phyloP scores from a whole-genome alignment of 2,888 invertebrate species.

The Eupithecia dodoneata region DNA sequence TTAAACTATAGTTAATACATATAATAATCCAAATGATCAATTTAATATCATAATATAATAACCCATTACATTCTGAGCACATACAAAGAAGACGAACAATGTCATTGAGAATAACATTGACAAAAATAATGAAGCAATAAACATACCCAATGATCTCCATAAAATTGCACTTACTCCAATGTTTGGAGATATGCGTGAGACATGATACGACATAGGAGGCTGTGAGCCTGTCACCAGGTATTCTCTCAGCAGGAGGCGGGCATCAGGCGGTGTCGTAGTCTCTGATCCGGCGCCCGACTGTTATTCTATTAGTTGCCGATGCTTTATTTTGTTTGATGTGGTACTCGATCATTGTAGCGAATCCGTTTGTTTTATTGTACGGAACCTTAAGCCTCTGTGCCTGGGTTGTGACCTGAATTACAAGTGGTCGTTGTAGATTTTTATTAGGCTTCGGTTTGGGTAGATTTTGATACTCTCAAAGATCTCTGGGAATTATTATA shows the following conservation, averaged over 20 bases:
- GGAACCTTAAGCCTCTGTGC: not conserved
- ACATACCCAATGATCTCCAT: slow-evolving; percentile 48
- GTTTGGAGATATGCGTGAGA: slow-evolving; percentile 42
- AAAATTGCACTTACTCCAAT: slow-evolving; percentile 37
- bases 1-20: not conserved
- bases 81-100: slow-evolving; percentile 18
- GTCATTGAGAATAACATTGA: slow-evolving; percentile 37
- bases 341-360: slow-evolving; percentile 38
- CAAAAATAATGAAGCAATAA: slow-evolving; percentile 46
- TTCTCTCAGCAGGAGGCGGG: slow-evolving; percentile 56
- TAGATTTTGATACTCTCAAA: not conserved
- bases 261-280: slow-evolving; percentile 47
- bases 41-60: not conserved
- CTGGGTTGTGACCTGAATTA: not conserved
- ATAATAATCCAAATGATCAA: not conserved
- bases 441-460: not conserved
- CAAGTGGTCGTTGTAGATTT: not conserved
- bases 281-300: slow-evolving; percentile 53
- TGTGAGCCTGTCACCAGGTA: slow-evolving; percentile 55
- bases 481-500: not conserved
- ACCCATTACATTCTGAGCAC: not conserved
- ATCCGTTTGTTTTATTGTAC: slow-evolving; percentile 16
- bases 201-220: slow-evolving; percentile 38
- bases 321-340: slow-evolving; percentile 45
- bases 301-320: slow-evolving; percentile 45